Evolutionary conservation across 2,888 invertebrate genomes (phyloP).

Genomic region (Andrena haemorrhoa): DNA sequence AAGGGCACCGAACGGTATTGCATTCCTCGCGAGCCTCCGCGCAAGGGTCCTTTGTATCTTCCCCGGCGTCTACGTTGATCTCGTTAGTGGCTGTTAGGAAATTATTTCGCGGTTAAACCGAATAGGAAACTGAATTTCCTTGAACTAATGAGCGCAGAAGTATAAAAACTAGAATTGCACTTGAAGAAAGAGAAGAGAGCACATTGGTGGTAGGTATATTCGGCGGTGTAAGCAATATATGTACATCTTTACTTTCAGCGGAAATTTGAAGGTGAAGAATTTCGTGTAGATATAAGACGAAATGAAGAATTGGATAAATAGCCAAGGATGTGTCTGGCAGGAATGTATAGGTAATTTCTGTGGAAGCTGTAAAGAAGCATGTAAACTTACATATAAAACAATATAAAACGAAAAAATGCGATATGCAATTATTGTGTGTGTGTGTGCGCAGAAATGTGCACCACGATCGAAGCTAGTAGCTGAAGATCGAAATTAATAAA

Average conservation of each 20-base stretch:
- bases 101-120: not conserved
- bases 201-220: not conserved
- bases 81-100: conserved; percentile 80
- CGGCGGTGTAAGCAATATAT: conserved; percentile 21
- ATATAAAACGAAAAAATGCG: conserved; percentile 17
- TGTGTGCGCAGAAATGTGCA: conserved; percentile 10
- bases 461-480: conserved; percentile 31
- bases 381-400: not conserved
- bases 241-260: not conserved
- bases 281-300: not conserved
- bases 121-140: too few relatives aligned
- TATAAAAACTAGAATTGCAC: not conserved
- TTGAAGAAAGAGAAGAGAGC: not conserved
- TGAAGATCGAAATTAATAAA: not conserved
- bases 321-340: not conserved
- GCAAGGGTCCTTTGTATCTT: conserved; percentile 85
- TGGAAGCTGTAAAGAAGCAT: not conserved
- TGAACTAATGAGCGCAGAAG: not conserved
- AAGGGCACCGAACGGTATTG: conserved; percentile 88
- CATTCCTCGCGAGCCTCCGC: conserved; percentile 88
- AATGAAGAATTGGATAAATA: not conserved
- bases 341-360: not conserved
- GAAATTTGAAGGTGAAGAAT: not conserved
- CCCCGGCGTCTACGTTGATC: conserved; percentile 82
- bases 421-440: not conserved